These are phyloP conservation scores for Myiotriccus ornatus DNA, from an alignment of 2,797 vertebrate genomes.

Conservation along the genomic window DNA sequence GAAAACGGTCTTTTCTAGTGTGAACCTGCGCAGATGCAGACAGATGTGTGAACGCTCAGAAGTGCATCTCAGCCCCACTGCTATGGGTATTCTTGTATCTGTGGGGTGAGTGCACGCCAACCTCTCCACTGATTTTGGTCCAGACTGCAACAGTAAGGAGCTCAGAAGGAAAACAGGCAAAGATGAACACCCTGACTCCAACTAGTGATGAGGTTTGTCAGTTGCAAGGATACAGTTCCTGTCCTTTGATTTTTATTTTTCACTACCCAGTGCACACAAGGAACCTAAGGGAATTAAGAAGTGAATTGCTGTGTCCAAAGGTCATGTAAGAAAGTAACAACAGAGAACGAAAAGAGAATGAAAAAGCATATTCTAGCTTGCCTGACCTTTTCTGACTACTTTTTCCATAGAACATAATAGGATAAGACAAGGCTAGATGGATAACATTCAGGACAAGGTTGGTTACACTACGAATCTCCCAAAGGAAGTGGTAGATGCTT, in stretches of 20 bases:
- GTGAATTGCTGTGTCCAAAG: neutral
- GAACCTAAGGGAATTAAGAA: neutral
- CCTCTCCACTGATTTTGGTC: neutral
- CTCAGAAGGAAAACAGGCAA: neutral
- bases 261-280: neutral
- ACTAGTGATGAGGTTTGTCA: neutral
- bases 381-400: neutral
- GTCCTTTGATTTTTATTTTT: neutral
- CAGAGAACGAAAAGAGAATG: neutral
- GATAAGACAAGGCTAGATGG: neutral
- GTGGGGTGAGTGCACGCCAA: neutral
- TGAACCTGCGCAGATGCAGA: neutral
- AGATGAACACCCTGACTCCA: neutral
- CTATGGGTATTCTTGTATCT: neutral
- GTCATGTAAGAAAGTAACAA: neutral
- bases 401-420: neutral
- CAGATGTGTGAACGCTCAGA: fast-evolving
- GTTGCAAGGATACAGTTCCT: neutral
- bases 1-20: neutral
- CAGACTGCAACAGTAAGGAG: neutral
- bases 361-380: neutral
- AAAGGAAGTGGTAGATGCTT: neutral
- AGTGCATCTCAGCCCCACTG: neutral
- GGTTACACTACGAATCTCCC: neutral
- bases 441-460: neutral